Conservation (phyloP, 2,113 vertebrate genomes). For the Apteryx owenii region DNA sequence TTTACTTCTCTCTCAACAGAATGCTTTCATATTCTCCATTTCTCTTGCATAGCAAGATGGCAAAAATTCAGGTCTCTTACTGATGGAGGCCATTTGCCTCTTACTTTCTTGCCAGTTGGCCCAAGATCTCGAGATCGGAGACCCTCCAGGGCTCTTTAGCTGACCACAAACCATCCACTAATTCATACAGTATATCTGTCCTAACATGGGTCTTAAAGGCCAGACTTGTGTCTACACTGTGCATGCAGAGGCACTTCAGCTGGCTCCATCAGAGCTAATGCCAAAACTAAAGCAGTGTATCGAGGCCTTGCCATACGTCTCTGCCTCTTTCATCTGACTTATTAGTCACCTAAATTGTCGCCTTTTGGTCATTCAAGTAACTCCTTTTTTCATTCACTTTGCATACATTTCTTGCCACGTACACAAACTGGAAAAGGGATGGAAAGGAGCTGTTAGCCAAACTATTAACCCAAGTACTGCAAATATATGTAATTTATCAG, state of each 20-base stretch:
- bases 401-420: not conserved
- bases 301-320: not conserved
- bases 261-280: fast-evolving
- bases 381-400: not conserved
- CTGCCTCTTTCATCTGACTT: not conserved
- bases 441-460: not conserved
- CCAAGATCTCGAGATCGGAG: not conserved
- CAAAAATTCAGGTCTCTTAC: not conserved
- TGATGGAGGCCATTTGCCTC: not conserved
- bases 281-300: not conserved
- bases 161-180: not conserved
- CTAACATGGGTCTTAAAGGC: not conserved
- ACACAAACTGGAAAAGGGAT: not conserved
- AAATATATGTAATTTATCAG: constrained; percentile 1
- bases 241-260: not conserved
- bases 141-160: not conserved
- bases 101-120: not conserved
- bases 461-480: not conserved
- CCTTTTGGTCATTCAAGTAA: not conserved
- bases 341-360: not conserved
- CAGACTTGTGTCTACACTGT: not conserved
- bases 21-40: not conserved
- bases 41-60: not conserved
- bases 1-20: not conserved
- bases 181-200: not conserved